Evolutionary conservation across 1,140 invertebrate species (phyloP).

Genomic region (Ostrea denselamellosa): DNA sequence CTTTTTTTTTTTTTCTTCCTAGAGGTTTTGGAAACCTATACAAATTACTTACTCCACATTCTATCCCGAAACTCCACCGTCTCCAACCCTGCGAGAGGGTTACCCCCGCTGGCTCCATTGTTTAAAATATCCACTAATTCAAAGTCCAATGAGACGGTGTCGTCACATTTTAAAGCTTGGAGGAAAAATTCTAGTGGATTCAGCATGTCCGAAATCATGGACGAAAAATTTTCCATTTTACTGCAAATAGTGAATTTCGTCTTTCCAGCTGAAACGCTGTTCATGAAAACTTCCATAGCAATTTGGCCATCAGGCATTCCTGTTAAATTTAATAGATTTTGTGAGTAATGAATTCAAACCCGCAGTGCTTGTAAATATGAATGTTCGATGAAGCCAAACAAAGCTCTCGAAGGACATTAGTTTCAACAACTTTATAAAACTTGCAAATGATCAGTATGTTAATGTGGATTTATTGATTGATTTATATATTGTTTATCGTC

Average conservation of each 20-base stretch:
- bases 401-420: too few species aligned
- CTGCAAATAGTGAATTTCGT: not conserved
- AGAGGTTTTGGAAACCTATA: not conserved
- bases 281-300: not conserved
- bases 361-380: too few species aligned
- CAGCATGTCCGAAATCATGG: not conserved
- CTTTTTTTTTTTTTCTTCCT: not conserved
- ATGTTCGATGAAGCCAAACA: too few species aligned
- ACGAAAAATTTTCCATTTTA: not conserved
- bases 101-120: not conserved
- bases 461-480: too few species aligned
- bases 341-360: too few species aligned
- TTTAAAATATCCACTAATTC: slow-evolving; percentile 11
- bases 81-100: slow-evolving; percentile 16
- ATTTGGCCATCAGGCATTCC: slow-evolving; percentile 18
- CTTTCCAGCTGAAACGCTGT: slow-evolving; percentile 1
- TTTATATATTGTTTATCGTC: too few species aligned
- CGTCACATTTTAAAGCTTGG: not conserved
- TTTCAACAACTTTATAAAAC: too few species aligned
- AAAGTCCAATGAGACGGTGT: not conserved
- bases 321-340: not conserved
- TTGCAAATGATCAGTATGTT: too few species aligned
- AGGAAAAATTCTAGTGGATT: slow-evolving; percentile 24
- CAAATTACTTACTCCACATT: not conserved
- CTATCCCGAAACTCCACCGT: not conserved